Conservation (phyloP, 2,888 invertebrate species). For the Syritta pipiens region DNA sequence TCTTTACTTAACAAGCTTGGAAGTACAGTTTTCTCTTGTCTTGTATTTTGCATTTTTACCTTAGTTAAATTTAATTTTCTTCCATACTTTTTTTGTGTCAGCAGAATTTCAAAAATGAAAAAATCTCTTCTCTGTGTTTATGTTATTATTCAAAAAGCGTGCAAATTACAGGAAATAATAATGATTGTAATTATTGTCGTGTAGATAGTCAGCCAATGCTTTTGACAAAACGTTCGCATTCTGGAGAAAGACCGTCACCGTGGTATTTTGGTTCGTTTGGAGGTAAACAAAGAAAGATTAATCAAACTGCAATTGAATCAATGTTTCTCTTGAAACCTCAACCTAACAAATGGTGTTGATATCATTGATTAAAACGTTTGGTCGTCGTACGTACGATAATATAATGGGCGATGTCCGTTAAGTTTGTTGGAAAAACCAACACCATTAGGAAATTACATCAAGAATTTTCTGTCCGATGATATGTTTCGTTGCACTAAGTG, state of each 20-base stretch:
- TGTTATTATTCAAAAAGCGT: constrained; percentile 47
- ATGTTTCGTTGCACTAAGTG: background rate
- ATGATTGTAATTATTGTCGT: constrained; percentile 36
- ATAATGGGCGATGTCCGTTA: background rate
- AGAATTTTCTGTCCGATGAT: too few species aligned
- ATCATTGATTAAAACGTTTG: background rate
- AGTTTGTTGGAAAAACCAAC: constrained; percentile 4
- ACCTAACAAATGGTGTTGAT: constrained; percentile 3
- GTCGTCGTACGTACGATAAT: background rate
- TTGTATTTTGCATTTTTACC: constrained; percentile 22
- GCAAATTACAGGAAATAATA: constrained; percentile 39
- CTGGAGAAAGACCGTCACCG: constrained; percentile 2
- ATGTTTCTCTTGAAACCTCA: constrained; percentile 14
- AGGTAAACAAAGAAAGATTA: constrained; percentile 12
- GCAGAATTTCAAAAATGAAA: background rate
- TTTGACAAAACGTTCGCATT: constrained; percentile 20
- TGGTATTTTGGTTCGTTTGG: constrained; percentile 17
- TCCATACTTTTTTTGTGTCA: background rate
- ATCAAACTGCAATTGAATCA: constrained; percentile 5
- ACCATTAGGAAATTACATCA: constrained; percentile 4
- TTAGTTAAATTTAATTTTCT: constrained; percentile 48
- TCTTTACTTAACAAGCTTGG: constrained; percentile 13
- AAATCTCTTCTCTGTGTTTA: constrained; percentile 23
- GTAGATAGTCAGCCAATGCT: background rate
- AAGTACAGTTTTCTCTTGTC: background rate